Percentiles rank a stretch among this genome's conserved stretches.
These are phyloP conservation scores for Scaptomyza flava DNA, from an alignment of 2,888 invertebrate species.

Conservation along the genomic window DNA sequence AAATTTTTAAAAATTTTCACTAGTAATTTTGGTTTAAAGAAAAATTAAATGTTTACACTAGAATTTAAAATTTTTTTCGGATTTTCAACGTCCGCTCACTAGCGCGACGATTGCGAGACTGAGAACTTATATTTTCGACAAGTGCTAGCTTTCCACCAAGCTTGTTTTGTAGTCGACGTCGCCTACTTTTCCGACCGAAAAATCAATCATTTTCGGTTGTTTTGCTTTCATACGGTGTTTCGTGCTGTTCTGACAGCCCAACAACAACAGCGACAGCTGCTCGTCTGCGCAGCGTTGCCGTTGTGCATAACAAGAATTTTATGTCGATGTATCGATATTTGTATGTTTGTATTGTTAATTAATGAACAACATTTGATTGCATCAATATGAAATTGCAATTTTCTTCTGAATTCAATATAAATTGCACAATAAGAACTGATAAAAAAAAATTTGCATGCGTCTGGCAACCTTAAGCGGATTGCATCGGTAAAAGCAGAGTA, in stretches of 20 bases:
- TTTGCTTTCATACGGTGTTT: conserved; percentile 70
- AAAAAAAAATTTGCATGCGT: conserved; percentile 16
- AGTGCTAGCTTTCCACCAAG: conserved; percentile 43
- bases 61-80: conserved; percentile 44
- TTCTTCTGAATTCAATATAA: conserved; percentile 3
- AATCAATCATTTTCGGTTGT: conserved; percentile 80
- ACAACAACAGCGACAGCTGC: conserved; percentile 58
- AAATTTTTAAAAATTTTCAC: conserved; percentile 50
- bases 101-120: conserved; percentile 73
- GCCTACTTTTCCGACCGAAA: conserved; percentile 77
- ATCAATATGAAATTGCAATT: background rate
- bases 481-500: conserved; percentile 20
- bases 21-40: conserved; percentile 46
- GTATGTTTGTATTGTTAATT: background rate
- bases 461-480: conserved; percentile 55
- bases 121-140: conserved; percentile 56
- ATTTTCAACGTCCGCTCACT: conserved; percentile 69
- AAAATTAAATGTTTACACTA: conserved; percentile 65
- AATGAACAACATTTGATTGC: background rate
- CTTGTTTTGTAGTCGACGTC: conserved; percentile 51
- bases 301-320: conserved; percentile 8
- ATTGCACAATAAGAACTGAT: conserved; percentile 5
- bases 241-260: conserved; percentile 55
- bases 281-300: conserved; percentile 64
- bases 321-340: conserved; percentile 59